A percentile compares a stretch with the other conserved stretches of the same genome.
phyloP scores from a whole-genome alignment of 37 sponge, comb jelly and placozoan genomes.

The Petrosia ficiformis region DNA sequence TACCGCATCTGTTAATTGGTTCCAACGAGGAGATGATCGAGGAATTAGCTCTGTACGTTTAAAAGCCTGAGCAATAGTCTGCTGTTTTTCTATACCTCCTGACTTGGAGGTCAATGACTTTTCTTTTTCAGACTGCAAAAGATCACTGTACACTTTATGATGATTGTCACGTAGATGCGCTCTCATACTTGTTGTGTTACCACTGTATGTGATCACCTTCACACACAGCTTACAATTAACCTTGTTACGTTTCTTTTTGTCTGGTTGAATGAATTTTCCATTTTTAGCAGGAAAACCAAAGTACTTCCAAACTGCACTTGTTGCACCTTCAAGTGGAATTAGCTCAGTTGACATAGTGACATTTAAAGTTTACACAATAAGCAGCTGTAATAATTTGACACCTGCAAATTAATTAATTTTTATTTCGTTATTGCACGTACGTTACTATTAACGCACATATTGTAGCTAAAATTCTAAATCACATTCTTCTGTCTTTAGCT shows the following conservation, averaged over 20 bases:
- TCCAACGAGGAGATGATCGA: too few relatives aligned
- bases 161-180: not conserved
- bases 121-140: not conserved
- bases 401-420: too few relatives aligned
- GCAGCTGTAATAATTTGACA: too few relatives aligned
- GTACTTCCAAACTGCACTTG: slow-evolving; percentile 9
- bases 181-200: slow-evolving; percentile 20
- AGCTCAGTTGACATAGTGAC: too few relatives aligned
- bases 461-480: too few relatives aligned
- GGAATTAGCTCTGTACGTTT: too few relatives aligned
- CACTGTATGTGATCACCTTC: slow-evolving; percentile 5
- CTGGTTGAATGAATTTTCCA: slow-evolving; percentile 9
- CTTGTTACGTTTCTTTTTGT: not conserved
- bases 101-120: not conserved
- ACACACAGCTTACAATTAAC: slow-evolving; percentile 9
- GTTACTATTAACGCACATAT: too few relatives aligned
- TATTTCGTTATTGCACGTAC: too few relatives aligned
- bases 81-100: slow-evolving; percentile 1
- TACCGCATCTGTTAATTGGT: too few relatives aligned
- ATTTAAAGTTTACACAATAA: too few relatives aligned
- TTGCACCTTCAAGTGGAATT: not conserved
- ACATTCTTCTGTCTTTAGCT: too few relatives aligned
- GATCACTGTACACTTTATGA: not conserved
- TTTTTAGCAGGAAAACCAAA: slow-evolving; percentile 2
- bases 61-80: too few relatives aligned